phyloP scores from a whole-genome alignment of 2,888 invertebrate species.

The Digitonthophagus gazella region DNA sequence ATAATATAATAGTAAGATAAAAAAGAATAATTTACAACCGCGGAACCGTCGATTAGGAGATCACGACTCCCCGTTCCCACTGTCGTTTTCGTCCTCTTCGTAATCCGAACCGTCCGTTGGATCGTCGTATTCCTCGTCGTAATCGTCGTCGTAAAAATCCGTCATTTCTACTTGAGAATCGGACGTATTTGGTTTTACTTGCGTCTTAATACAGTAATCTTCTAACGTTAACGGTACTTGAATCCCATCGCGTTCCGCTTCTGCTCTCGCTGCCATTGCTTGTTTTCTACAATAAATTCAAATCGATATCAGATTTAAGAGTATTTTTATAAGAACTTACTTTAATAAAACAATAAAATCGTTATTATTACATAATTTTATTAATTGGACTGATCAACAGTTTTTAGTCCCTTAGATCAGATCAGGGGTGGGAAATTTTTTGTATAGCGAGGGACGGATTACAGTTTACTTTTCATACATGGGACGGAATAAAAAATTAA shows the following conservation, averaged over 20 bases:
- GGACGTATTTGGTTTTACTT: slow-evolving; percentile 82
- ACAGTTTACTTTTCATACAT: no score
- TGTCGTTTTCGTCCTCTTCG: slow-evolving; percentile 86
- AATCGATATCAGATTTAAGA: neutral
- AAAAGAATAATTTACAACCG: slow-evolving; percentile 11
- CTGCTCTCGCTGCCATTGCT: slow-evolving; percentile 90
- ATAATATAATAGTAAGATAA: slow-evolving; percentile 13
- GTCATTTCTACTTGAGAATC: slow-evolving; percentile 82
- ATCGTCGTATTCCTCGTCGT: slow-evolving; percentile 70
- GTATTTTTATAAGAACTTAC: neutral
- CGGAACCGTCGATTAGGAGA: slow-evolving; percentile 40
- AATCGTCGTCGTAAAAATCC: slow-evolving; percentile 95
- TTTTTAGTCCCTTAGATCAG: no score
- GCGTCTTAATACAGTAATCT: slow-evolving; percentile 96
- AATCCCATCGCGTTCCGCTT: slow-evolving; percentile 96
- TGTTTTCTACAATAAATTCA: slow-evolving; percentile 73
- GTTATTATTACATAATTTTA: no score
- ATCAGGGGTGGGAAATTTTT: no score
- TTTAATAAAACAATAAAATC: neutral
- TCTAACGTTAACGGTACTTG: slow-evolving; percentile 95
- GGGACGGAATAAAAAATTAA: no score
- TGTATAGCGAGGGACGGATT: no score
- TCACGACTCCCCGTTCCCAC: slow-evolving; percentile 92
- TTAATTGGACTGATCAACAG: no score
- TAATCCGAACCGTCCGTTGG: slow-evolving; percentile 72